Percentiles rank a stretch among this genome's conserved stretches.
Evolutionary conservation across 2,797 vertebrate genomes (phyloP).

Genomic region (Apogon talboti): DNA sequence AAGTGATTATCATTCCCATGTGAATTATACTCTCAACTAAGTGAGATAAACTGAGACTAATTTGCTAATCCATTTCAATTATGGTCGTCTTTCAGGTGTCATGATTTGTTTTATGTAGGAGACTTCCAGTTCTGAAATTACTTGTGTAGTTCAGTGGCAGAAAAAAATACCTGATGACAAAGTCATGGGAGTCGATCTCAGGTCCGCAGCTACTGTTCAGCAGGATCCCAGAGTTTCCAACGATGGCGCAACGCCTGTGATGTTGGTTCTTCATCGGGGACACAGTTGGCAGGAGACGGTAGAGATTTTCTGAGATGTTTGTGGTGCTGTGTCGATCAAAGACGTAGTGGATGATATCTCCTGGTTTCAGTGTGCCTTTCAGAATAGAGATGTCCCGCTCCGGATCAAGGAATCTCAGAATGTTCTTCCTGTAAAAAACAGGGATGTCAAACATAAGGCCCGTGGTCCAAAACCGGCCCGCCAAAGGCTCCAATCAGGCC

Average conservation of each 20-base stretch:
- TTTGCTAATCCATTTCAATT: slow-evolving; percentile 35
- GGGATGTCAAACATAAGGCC: too few species aligned
- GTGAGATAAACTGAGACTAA: slow-evolving; percentile 42
- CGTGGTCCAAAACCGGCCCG: too few species aligned
- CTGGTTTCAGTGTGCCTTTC: slow-evolving; percentile 93
- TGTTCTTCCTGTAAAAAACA: too few species aligned
- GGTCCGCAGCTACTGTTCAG: slow-evolving; percentile 93
- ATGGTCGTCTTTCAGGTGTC: slow-evolving; percentile 25
- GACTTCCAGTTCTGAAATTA: slow-evolving; percentile 6
- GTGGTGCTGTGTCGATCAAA: slow-evolving; percentile 96
- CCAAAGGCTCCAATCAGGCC: too few species aligned
- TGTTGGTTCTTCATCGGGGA: slow-evolving; percentile 94
- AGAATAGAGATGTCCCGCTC: slow-evolving; percentile 97
- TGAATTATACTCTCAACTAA: slow-evolving; percentile 28
- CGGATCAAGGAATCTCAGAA: slow-evolving; percentile 93
- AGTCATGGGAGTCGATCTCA: slow-evolving; percentile 94
- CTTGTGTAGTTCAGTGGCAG: background rate
- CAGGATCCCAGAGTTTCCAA: slow-evolving; percentile 95
- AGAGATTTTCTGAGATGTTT: slow-evolving; percentile 94
- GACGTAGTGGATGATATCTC: slow-evolving; percentile 94
- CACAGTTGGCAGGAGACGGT: slow-evolving; percentile 90
- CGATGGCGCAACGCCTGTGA: slow-evolving; percentile 92
- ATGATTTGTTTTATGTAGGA: slow-evolving; percentile 23
- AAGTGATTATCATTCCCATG: slow-evolving; percentile 17
- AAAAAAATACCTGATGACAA: slow-evolving; percentile 93